Base-by-base conservation (phyloP, 2,797 vertebrate genomes). In the Salarias fasciatus region DNA sequence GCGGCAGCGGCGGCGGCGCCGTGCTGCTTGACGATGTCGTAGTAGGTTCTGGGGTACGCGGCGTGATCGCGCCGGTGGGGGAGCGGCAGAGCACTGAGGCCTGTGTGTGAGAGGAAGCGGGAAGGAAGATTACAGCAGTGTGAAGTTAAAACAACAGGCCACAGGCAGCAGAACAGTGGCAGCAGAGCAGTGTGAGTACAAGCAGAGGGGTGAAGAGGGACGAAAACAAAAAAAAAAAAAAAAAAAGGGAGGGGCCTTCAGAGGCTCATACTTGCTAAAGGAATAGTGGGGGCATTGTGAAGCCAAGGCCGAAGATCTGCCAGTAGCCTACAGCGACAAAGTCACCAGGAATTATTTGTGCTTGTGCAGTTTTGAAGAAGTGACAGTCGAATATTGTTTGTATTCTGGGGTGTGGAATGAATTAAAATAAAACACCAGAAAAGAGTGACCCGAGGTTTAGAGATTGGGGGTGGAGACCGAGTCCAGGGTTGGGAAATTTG, bases 121-220 rank as follows among this genome's bases (percentile, higher is more conserved):
- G 69, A 82, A 80, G 77, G 70, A 72, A 77, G 51, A 75, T 81
- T 75, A 85, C 57, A 79, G 75, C 56, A 64, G 80, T 43, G 53
- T 58, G 76, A 70, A 36, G 72, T 75, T 70, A 83, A 40, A 38
- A 69, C 57, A 84, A 74, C 37, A 80, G 52, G 53, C 77, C 44
- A 75, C 70, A 78, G 63, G 78, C 77, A 83, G 77, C 62, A 70
- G 76, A 65, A 86, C 51, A 83, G 79, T 55, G 67, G 84, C 47
- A 86, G 85, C 75, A 74, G 75, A 71, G 83, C 86, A 85, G 74
- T 80, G 79, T 69, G 71, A 84, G 80, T 77, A 79, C 75, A 77
- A 84, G 80, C 83, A 83, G 58, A 75, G 64, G 14, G 57, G 47
- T 63, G 64, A 36, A 54, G 53, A 67, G 28, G 41, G n/a, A n/a